These are phyloP conservation scores for Drosophila aff. DNA, from an alignment of 1,140 invertebrate species.

Conservation along the genomic window DNA sequence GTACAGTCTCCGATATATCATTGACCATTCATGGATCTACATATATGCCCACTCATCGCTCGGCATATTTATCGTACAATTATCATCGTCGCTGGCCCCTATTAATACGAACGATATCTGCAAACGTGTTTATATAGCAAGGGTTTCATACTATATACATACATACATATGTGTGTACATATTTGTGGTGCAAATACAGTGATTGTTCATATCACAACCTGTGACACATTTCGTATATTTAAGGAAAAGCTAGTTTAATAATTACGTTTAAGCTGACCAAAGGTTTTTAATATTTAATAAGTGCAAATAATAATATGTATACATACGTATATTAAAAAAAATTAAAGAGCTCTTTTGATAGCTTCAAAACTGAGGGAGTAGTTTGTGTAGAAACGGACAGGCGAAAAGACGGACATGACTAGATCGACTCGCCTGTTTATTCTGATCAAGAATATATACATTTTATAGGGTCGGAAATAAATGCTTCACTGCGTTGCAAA, in stretches of 20 bases:
- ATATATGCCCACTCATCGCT: slow-evolving; percentile 4
- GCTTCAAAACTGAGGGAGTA: too few relatives aligned
- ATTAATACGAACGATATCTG: slow-evolving; percentile 33
- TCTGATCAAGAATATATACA: too few relatives aligned
- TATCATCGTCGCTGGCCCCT: slow-evolving; percentile 19
- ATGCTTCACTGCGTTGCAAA: too few relatives aligned
- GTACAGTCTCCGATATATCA: background rate
- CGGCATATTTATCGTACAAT: slow-evolving; percentile 12
- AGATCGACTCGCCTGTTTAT: too few relatives aligned
- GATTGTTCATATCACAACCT: background rate
- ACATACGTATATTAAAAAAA: too few relatives aligned
- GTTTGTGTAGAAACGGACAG: too few relatives aligned
- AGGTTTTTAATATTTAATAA: background rate
- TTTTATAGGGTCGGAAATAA: too few relatives aligned
- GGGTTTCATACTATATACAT: background rate
- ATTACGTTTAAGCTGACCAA: background rate
- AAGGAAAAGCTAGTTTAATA: background rate
- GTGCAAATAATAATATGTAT: background rate
- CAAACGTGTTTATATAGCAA: background rate
- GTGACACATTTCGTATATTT: slow-evolving; percentile 10
- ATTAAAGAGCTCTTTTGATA: too few relatives aligned
- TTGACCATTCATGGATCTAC: slow-evolving; percentile 4
- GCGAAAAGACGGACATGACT: too few relatives aligned
- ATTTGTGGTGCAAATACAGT: slow-evolving; percentile 6
- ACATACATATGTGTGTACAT: background rate